Evolutionary conservation across 2,113 vertebrate species (phyloP).

Genomic region (Equus przewalskii): DNA sequence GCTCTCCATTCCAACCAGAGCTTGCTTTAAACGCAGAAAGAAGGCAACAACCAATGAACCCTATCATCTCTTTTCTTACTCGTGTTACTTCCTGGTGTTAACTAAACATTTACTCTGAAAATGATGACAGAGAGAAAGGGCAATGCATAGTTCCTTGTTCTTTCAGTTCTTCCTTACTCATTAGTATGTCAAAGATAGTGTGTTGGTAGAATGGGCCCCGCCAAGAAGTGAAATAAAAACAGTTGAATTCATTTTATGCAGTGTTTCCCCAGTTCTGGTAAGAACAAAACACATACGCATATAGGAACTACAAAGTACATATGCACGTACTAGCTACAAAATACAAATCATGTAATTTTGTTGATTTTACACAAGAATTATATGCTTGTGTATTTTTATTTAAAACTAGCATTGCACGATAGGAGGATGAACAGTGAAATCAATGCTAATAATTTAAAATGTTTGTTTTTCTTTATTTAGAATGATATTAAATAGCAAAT

Average conservation of each 20-base stretch:
- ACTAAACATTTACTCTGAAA: not conserved
- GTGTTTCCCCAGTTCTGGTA: not conserved
- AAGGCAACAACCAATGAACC: not conserved
- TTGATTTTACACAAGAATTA: not conserved
- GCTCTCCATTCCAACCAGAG: not conserved
- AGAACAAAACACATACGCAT: not conserved
- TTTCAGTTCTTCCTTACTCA: not conserved
- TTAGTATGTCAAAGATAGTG: not conserved
- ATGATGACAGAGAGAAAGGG: not conserved
- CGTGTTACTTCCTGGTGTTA: not conserved
- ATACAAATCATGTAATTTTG: not conserved
- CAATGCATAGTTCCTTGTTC: not conserved
- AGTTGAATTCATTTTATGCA: not conserved
- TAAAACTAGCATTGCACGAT: not conserved
- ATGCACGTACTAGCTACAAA: not conserved
- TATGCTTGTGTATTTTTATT: not conserved
- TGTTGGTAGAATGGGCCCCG: not conserved
- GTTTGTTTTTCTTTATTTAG: not conserved
- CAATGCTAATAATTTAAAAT: conserved; percentile 4
- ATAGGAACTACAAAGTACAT: not conserved
- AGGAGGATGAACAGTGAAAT: not conserved
- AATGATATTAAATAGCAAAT: not conserved
- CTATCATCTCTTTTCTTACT: not conserved
- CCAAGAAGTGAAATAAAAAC: conserved; percentile 9
- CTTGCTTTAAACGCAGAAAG: not conserved